A percentile compares a stretch with the other conserved stretches of the same genome.
phyloP scores from a whole-genome alignment of 2,797 vertebrate genomes.

The Sebastes vulpes region DNA sequence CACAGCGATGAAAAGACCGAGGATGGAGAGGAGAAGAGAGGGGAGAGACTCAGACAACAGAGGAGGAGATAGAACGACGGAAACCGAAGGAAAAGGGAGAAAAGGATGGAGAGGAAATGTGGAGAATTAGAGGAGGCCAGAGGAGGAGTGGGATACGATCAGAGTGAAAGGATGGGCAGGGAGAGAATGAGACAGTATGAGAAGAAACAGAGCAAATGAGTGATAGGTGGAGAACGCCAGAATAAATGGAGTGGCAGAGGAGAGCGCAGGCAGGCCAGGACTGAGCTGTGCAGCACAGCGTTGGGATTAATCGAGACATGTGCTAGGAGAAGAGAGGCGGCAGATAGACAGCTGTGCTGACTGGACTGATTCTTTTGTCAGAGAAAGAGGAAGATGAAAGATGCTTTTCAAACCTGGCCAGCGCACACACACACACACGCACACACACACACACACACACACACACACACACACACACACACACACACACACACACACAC shows the following conservation, averaged over 20 bases:
- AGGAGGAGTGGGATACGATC: conserved; percentile 21
- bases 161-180: conserved; percentile 1
- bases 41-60: not conserved
- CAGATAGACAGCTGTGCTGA: conserved; percentile 73
- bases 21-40: not conserved
- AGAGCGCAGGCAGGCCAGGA: not conserved
- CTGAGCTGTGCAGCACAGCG: conserved; percentile 21
- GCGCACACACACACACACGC: conserved; percentile 31
- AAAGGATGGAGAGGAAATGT: not conserved
- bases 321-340: conserved; percentile 40
- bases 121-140: conserved; percentile 24
- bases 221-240: conserved; percentile 19
- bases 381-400: conserved; percentile 62
- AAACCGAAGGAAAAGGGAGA: not conserved
- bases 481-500: conserved; percentile 27
- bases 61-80: not conserved
- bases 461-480: conserved; percentile 23
- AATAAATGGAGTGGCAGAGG: conserved; percentile 14
- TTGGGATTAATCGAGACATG: conserved; percentile 53
- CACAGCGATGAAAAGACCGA: conserved; percentile 39
- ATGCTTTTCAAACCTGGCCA: conserved; percentile 65
- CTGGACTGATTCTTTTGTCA: conserved; percentile 71
- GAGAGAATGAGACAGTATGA: not conserved
- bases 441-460: conserved; percentile 22
- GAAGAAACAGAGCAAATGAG: not conserved